Evolutionary conservation across 2,797 vertebrate genomes (phyloP), one percentile per base, ranked within the genome.

Genomic region (Agapornis canus): DNA sequence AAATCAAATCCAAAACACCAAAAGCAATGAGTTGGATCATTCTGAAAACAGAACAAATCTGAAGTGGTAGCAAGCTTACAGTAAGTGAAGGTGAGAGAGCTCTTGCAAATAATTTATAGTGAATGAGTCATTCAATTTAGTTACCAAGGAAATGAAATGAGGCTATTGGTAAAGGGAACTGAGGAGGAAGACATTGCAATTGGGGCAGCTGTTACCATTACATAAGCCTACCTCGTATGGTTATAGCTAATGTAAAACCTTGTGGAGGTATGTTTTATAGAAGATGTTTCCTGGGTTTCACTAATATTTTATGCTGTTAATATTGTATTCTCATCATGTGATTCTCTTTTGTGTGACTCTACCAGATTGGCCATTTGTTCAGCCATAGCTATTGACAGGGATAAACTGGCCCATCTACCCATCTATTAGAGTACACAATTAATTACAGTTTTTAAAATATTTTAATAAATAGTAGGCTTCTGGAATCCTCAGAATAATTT

Each of bases 71-170:
- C n/a, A 26, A 89, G 14, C n/a, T 76, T 40, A 17, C 9, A 59
- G 37, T 40, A 43, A 40, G 5, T 1, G 5, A 69, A 80, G n/a
- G 47, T 63, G 70, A 91, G 20, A 43, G 10, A 48, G 47, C 27
- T 83, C 45, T 90, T 3, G 2, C 39, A 84, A 84, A 51, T 54
- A 45, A 72, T 78, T 70, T 57, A 26, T 66, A 86, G 31, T 39
- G 42, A 92, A 29, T 19, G 72, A 81, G 27, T 78, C 59, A 61
- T 54, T 73, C 37, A 5, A 2, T 79, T 85, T 70, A 0, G 3
- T 92, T 91, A 45, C 69, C 77, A 90, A 76, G 88, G 83, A 82
- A 95, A 83, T 79, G 5, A 89, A 84, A 76, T 13, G 32, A 79
- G 8, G 51, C 42, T 88, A 18, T 56, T 1, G 2, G 40, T 61